Percentiles rank a stretch among this genome's conserved stretches.
Conservation (phyloP, 1,140 invertebrate species). For the Bombus huntii region DNA sequence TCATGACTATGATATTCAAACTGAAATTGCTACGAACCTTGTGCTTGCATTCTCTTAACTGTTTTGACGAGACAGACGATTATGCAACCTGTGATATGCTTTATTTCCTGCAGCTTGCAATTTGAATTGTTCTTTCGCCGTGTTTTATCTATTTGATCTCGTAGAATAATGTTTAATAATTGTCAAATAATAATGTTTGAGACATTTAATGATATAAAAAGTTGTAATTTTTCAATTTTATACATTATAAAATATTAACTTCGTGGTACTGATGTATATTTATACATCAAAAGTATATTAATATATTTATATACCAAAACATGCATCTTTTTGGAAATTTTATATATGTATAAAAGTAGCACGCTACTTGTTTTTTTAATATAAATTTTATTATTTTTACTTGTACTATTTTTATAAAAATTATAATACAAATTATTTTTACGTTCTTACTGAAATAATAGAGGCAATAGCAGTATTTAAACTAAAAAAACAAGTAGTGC, state of each 20-base stretch:
- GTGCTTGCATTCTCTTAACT: neutral
- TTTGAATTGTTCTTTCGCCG: neutral
- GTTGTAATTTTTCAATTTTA: neutral
- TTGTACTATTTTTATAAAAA: neutral
- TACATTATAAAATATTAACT: neutral
- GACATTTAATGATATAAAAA: neutral
- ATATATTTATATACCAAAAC: neutral
- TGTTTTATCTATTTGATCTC: neutral
- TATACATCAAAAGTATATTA: neutral
- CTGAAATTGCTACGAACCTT: neutral
- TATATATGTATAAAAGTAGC: too few species aligned
- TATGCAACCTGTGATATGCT: neutral
- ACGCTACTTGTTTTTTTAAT: neutral
- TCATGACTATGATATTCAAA: neutral
- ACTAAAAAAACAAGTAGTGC: neutral
- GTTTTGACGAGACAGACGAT: neutral
- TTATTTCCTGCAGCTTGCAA: neutral
- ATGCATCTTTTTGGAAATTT: too few species aligned
- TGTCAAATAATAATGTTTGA: neutral
- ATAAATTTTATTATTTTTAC: neutral
- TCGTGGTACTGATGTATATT: neutral
- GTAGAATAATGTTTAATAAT: neutral
- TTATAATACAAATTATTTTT: neutral
- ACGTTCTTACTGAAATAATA: neutral
- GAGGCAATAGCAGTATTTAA: neutral